Base-by-base conservation (phyloP, 2,797 vertebrate species). In the Echeneis naucrates region DNA sequence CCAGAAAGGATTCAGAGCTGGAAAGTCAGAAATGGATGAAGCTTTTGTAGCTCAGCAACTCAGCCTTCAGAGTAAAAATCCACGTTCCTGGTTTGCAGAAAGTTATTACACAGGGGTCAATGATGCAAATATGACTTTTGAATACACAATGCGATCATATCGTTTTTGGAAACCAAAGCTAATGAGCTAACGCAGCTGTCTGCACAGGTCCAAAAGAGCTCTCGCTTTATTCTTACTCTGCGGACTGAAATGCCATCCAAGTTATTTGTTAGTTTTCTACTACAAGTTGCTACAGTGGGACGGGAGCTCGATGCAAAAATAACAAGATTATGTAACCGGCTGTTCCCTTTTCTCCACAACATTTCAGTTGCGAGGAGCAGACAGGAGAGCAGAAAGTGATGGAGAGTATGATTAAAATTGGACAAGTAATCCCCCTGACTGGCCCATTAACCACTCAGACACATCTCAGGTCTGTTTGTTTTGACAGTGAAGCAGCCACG, bases 401-500 rank as follows among this genome's bases (percentile, higher is more conserved):
- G 17, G 24, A n/a, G 45, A 12, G 65, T 54, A 54, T 48, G 73
- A 80, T 79, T 80, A 56, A 81, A 80, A 68, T 70, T 35, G 72
- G 52, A 58, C 32, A 47, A 56, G 71, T 77, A 32, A 74, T 84
- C 61, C 59, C 72, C 19, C 27, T 77, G 78, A 70, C 60, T 17
- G 78, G 68, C 68, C 60, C 87, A 87, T 88, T 83, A 85, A 83
- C 66, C 57, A 14, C 67, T 68, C 68, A 61, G 64, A 87, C 47
- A 53, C 56, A 50, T 78, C 81, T 74, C 62, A 37, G 65, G 42
- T 68, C 62, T 71, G 69, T 77, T 87, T 91, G 87, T 90, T 91
- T 87, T 78, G 56, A 71, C 72, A 83, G 81, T 37, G 17, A 37
- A 63, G 77, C 81, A 45, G 71, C 50, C 3, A 19, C 2, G 81